phyloP scores from a whole-genome alignment of 2,797 vertebrate species.

The Sardinella longiceps region DNA sequence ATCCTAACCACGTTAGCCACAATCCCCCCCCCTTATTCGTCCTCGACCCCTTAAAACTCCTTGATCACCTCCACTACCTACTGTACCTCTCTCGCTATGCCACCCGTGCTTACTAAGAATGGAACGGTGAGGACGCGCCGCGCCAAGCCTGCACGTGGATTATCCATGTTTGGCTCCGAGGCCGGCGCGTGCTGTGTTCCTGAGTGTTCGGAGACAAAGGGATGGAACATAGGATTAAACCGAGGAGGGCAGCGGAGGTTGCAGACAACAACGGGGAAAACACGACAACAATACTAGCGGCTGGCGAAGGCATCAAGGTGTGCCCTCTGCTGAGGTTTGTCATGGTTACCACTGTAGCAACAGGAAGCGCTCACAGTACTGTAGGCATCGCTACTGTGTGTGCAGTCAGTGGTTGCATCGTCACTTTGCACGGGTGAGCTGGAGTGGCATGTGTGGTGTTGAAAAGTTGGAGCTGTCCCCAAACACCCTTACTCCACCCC shows the following conservation, averaged over 20 bases:
- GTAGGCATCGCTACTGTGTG: neutral
- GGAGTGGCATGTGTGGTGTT: neutral
- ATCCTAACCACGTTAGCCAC: too few species aligned
- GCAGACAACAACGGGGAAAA: neutral
- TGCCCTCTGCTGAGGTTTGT: neutral
- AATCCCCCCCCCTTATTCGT: neutral
- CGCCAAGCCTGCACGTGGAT: conserved; percentile 11
- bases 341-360: neutral
- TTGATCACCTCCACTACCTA: neutral
- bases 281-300: neutral
- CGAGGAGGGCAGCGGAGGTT: neutral
- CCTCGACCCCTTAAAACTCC: neutral
- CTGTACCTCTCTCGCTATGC: neutral
- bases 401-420: neutral
- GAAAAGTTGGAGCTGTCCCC: neutral
- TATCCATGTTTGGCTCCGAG: conserved; percentile 3
- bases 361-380: too few species aligned
- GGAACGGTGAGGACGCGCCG: neutral
- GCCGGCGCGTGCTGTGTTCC: neutral
- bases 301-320: neutral
- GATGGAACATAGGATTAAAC: neutral
- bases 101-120: neutral
- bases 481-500: too few species aligned
- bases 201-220: neutral
- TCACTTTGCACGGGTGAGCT: neutral